Evolutionary conservation across 2,113 vertebrate genomes (phyloP), one percentile per base, ranked within the genome.

Genomic region (Propithecus coquereli): DNA sequence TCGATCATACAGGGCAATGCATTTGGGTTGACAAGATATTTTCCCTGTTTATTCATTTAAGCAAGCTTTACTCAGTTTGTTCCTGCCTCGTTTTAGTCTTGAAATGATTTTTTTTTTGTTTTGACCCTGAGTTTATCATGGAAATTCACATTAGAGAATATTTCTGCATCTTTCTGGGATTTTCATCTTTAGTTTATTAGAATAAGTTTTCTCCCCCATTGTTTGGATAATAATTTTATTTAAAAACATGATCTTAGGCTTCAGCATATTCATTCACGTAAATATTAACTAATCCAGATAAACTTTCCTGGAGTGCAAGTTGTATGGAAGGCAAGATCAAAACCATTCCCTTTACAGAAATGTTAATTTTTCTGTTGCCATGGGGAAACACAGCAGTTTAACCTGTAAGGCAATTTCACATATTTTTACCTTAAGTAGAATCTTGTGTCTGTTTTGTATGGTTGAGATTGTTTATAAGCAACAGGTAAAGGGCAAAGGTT

Each of bases 141-240:
- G 52, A 91, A 57, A 94, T 95, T 68, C 32, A 40, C 47, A 40
- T 76, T 52, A 63, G 23, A 30, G 52, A 61, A 11, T 25, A 76
- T 82, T 52, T 81, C 84, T 76, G 20, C 17, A 12, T 87, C 32
- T 52, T 57, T 81, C 22, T 45, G 70, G 37, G 17, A 50, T 90
- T 95, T 96, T 95, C 47, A 66, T 73, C 30, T 96, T 87, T 91
- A 52, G 43, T 59, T 84, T 87, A 37, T 70, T 90, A 85, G 45
- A n/a, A n/a, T 54, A 68, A 91, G 12, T 30, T 27, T 7, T 22
- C 8, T 3, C 2, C 4, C 22, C 10, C 25, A 61, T 93, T 93
- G 50, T 89, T 87, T 76, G 84, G 50, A 20, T 91, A 37, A 52
- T 47, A 40, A 81, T 65, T 34, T 83, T 52, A 86, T 90, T 87